Percentiles rank a stretch among this genome's conserved stretches.
Conservation (phyloP, 2,113 vertebrate genomes). For the Callospermophilus lateralis region DNA sequence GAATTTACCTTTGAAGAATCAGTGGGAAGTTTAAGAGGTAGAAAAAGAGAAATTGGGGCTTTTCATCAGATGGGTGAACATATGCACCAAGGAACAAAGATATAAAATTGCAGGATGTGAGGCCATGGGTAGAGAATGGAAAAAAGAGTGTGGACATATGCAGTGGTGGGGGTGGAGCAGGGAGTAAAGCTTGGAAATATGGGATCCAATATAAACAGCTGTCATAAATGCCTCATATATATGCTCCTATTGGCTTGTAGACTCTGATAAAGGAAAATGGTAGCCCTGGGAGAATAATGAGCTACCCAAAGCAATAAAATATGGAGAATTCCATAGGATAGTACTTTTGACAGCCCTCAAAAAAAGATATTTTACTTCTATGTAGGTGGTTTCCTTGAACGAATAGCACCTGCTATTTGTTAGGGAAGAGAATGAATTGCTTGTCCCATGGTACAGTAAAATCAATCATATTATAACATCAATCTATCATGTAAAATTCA, state of each 20-base stretch:
- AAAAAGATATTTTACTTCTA: constrained; percentile 65
- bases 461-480: constrained; percentile 63
- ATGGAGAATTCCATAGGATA: not conserved
- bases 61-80: not conserved
- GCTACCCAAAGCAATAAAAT: constrained; percentile 59
- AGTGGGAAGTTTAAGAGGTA: not conserved
- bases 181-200: not conserved
- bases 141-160: rapidly evolving
- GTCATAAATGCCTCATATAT: not conserved
- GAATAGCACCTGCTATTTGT: constrained; percentile 73
- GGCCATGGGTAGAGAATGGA: not conserved
- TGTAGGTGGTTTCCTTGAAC: constrained; percentile 78
- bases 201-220: not conserved
- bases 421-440: constrained; percentile 65
- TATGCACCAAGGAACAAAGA: constrained; percentile 44
- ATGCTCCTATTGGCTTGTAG: not conserved
- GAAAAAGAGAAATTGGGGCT: not conserved
- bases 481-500: constrained; percentile 51
- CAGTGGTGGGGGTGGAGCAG: no score
- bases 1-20: not conserved
- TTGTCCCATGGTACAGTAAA: constrained; percentile 44
- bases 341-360: constrained; percentile 42
- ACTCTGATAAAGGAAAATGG: not conserved
- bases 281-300: constrained; percentile 45
- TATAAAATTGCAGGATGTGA: constrained; percentile 61